These are phyloP conservation scores for Neuroterus valhalla DNA, from an alignment of 1,140 invertebrate species.

Conservation along the genomic window DNA sequence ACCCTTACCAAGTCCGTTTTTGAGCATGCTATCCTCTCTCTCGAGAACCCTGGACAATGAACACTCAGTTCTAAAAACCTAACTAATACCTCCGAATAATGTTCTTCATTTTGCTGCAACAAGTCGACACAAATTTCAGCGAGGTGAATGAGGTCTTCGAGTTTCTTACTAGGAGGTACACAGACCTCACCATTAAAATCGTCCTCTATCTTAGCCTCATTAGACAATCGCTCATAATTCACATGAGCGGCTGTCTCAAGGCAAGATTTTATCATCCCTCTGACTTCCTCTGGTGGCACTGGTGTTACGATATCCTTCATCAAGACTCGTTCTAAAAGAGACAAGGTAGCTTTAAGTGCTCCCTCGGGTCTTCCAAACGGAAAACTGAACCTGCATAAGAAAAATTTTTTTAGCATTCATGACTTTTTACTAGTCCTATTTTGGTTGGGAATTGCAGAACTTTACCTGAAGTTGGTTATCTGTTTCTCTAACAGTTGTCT, in stretches of 20 bases:
- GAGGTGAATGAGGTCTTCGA: slow-evolving; percentile 97
- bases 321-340: slow-evolving; percentile 95
- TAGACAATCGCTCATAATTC: slow-evolving; percentile 96
- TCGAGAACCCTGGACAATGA: slow-evolving; percentile 67
- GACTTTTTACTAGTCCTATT: neutral
- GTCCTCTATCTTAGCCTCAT: slow-evolving; percentile 98
- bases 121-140: slow-evolving; percentile 99
- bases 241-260: slow-evolving; percentile 98
- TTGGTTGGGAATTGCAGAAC: neutral
- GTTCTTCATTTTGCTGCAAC: slow-evolving; percentile 99
- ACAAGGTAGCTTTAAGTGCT: slow-evolving; percentile 95
- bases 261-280: slow-evolving; percentile 96
- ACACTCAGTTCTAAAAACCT: slow-evolving; percentile 73
- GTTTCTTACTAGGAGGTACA: slow-evolving; percentile 89
- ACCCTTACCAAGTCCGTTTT: slow-evolving; percentile 62
- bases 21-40: slow-evolving; percentile 62
- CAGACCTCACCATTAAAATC: slow-evolving; percentile 88
- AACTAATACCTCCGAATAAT: slow-evolving; percentile 97
- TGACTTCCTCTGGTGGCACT: slow-evolving; percentile 97
- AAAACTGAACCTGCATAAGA: slow-evolving; percentile 89
- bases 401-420: neutral
- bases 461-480: slow-evolving; percentile 97
- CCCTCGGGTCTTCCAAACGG: slow-evolving; percentile 99
- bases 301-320: slow-evolving; percentile 99
- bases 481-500: slow-evolving; percentile 96